These are phyloP conservation scores for Diarsia brunnea DNA, from an alignment of 2,888 invertebrate genomes.

Conservation along the genomic window DNA sequence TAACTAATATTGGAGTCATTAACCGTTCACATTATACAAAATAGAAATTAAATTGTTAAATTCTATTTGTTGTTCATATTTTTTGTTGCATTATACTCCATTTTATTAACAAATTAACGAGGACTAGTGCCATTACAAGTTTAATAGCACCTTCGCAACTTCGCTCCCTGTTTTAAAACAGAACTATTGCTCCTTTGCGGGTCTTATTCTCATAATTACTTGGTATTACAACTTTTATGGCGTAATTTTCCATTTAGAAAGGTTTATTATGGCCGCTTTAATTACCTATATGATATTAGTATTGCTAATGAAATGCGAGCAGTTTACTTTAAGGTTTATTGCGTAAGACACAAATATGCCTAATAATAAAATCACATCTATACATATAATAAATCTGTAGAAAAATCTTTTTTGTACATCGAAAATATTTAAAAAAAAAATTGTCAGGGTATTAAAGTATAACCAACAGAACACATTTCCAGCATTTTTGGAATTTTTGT, in stretches of 20 bases:
- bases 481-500: too few species aligned
- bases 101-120: conserved; percentile 26
- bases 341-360: not conserved
- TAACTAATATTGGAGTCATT: not conserved
- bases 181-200: conserved; percentile 51
- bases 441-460: too few species aligned
- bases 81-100: conserved; percentile 1
- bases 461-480: too few species aligned
- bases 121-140: conserved; percentile 45
- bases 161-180: conserved; percentile 47
- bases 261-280: conserved; percentile 45
- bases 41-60: not conserved
- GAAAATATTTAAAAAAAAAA: too few species aligned
- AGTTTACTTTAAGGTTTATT: conserved; percentile 20
- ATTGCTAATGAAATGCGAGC: conserved; percentile 36
- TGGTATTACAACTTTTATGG: conserved; percentile 60
- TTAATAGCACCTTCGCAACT: conserved; percentile 50
- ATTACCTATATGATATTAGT: conserved; percentile 44
- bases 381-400: too few species aligned
- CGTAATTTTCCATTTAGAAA: conserved; percentile 52
- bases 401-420: too few species aligned
- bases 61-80: not conserved
- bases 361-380: not conserved
- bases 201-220: conserved; percentile 57
- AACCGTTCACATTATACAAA: too few species aligned